Conservation (phyloP, 1,140 invertebrate genomes). For the Calliphora vicina region DNA sequence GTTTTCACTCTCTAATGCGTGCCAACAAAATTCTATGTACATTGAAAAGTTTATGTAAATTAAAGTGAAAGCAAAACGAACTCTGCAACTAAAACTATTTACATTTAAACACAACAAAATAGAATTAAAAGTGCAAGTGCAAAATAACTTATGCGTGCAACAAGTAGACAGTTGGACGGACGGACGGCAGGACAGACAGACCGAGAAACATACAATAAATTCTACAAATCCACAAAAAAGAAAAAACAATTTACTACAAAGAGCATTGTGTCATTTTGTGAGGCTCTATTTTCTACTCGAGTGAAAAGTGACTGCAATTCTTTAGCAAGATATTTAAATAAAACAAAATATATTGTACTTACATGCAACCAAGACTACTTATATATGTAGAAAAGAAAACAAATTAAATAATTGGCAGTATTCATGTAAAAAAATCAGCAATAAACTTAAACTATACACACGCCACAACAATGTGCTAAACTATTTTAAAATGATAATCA, state of each 20-base stretch:
- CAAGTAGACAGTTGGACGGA: neutral
- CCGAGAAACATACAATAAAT: neutral
- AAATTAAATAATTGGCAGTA: constrained; percentile 6
- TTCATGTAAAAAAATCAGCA: neutral
- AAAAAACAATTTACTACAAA: constrained; percentile 5
- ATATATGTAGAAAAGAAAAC: neutral
- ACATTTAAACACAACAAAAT: neutral
- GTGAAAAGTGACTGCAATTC: neutral
- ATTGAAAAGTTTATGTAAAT: neutral
- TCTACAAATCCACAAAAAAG: neutral
- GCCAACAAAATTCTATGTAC: neutral
- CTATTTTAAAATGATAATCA: constrained; percentile 1
- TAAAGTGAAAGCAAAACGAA: neutral
- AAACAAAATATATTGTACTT: no score
- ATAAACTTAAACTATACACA: neutral
- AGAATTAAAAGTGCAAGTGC: constrained; percentile 4
- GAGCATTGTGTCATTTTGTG: constrained; percentile 9
- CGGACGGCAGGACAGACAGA: neutral
- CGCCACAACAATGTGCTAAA: constrained; percentile 5
- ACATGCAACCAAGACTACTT: no score
- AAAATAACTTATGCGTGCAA: neutral
- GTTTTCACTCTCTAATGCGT: neutral
- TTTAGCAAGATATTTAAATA: neutral
- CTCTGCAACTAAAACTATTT: neutral
- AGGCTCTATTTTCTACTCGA: neutral